phyloP scores from a whole-genome alignment of 1,140 invertebrate genomes.

The Drosophila guanche region DNA sequence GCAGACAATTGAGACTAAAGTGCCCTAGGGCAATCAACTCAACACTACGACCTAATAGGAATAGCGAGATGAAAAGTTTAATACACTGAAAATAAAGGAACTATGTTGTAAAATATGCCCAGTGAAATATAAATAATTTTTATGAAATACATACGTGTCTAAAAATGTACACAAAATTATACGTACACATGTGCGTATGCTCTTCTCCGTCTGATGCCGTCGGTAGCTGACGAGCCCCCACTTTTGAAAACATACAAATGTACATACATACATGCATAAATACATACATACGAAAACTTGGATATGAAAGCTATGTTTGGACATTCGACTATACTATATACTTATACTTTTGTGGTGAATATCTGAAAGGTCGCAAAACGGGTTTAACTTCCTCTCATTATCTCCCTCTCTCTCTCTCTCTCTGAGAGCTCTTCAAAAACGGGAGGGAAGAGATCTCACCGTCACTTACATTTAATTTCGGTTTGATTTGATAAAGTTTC shows the following conservation, averaged over 20 bases:
- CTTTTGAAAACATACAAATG: conserved; percentile 29
- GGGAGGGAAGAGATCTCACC: background rate
- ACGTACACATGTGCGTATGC: no score
- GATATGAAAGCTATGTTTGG: no score
- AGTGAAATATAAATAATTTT: conserved; percentile 4
- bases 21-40: conserved; percentile 46
- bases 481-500: conserved; percentile 1
- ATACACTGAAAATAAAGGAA: background rate
- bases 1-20: conserved; percentile 39
- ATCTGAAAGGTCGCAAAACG: conserved; percentile 16
- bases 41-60: conserved; percentile 1
- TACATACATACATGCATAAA: conserved; percentile 19
- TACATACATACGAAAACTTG: background rate
- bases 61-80: conserved; percentile 28
- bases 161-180: no score
- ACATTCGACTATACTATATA: no score
- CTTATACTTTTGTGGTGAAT: background rate
- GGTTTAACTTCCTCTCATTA: conserved; percentile 9
- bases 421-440: background rate
- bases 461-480: background rate
- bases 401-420: background rate
- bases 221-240: background rate
- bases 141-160: conserved; percentile 3
- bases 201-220: background rate
- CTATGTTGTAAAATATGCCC: background rate